These are phyloP conservation scores for Adelges cooleyi DNA, from an alignment of 1,140 invertebrate genomes.

Conservation along the genomic window DNA sequence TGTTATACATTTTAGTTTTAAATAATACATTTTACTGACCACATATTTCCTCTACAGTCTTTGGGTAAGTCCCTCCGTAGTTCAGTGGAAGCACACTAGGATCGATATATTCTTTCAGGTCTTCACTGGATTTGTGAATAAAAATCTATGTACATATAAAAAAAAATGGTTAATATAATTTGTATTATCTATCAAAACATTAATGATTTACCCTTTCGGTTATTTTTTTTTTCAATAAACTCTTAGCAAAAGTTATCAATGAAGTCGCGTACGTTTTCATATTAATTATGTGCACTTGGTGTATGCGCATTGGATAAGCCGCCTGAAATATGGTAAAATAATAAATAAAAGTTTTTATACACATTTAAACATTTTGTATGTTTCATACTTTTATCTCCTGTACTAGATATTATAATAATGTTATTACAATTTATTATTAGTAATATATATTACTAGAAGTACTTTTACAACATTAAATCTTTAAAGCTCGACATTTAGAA, in stretches of 20 bases:
- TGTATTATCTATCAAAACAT: too few species aligned
- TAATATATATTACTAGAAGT: too few species aligned
- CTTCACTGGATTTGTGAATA: not conserved
- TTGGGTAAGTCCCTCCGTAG: slow-evolving; percentile 20
- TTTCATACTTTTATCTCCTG: too few species aligned
- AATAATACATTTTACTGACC: slow-evolving; percentile 1
- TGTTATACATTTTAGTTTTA: too few species aligned
- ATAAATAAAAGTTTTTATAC: too few species aligned
- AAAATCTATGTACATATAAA: not conserved
- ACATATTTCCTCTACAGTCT: not conserved
- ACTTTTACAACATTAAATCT: too few species aligned
- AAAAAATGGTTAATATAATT: not conserved
- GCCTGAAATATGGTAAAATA: too few species aligned
- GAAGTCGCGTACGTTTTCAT: not conserved
- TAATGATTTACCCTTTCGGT: not conserved
- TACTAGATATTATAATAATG: too few species aligned
- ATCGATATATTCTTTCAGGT: not conserved
- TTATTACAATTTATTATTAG: too few species aligned
- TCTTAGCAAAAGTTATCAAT: not conserved
- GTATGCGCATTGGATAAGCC: slow-evolving; percentile 3
- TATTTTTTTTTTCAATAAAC: slow-evolving; percentile 9
- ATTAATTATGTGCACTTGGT: not conserved
- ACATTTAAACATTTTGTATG: too few species aligned
- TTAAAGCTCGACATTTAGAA: too few species aligned
- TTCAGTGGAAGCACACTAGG: not conserved